Evolutionary conservation across 2,888 invertebrate genomes (phyloP).

Genomic region (Zhuqinia jingwanae): DNA sequence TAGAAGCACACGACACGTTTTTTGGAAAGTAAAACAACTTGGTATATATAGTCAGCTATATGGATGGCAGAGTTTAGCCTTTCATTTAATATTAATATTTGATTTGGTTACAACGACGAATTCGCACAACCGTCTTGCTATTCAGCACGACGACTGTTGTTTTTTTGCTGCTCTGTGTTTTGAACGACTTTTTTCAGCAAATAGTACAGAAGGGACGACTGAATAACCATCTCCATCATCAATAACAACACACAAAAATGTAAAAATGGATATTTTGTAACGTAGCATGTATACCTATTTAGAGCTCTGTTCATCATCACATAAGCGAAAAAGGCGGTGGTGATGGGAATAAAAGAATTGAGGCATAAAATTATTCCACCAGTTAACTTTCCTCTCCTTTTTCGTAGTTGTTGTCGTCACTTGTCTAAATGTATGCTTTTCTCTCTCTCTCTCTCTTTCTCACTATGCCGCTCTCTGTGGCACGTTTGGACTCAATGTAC

Average conservation of each 20-base stretch:
- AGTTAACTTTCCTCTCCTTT: slow-evolving; percentile 28
- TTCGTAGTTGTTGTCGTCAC: slow-evolving; percentile 23
- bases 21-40: slow-evolving; percentile 10
- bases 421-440: neutral
- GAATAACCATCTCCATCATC: slow-evolving; percentile 35
- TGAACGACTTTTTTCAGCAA: slow-evolving; percentile 50
- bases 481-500: slow-evolving; percentile 28
- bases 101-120: slow-evolving; percentile 36
- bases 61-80: neutral
- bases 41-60: no score
- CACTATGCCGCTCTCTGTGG: no score
- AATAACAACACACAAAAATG: neutral
- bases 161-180: slow-evolving; percentile 25
- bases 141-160: neutral
- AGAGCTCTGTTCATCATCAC: no score
- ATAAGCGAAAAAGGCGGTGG: neutral
- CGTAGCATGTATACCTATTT: no score
- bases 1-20: slow-evolving; percentile 7
- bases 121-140: neutral
- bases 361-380: slow-evolving; percentile 39
- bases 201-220: slow-evolving; percentile 47
- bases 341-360: slow-evolving; percentile 27
- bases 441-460: no score
- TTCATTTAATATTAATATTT: slow-evolving; percentile 58
- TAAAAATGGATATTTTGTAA: neutral